phyloP scores from a whole-genome alignment of 2,113 vertebrate genomes.

The Sturnira hondurensis region DNA sequence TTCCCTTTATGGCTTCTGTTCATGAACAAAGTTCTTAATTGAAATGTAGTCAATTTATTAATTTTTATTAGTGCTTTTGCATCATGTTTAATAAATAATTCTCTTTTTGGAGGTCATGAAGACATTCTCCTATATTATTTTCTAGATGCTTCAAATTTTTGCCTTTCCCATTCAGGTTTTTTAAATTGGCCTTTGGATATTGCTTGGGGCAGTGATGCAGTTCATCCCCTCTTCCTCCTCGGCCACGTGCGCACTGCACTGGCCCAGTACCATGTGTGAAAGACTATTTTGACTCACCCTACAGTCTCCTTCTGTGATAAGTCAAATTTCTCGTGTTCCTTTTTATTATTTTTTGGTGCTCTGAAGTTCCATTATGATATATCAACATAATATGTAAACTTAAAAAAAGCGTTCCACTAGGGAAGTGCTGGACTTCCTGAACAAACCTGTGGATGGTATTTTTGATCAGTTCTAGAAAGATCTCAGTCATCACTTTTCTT shows the following conservation, averaged over 20 bases:
- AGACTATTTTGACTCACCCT: background rate
- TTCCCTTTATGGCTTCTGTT: background rate
- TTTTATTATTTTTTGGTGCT: too few relatives aligned
- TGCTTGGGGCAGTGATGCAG: background rate
- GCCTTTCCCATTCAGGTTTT: background rate
- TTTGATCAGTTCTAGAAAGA: background rate
- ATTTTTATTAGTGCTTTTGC: background rate
- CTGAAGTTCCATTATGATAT: too few relatives aligned
- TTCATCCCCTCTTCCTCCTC: background rate
- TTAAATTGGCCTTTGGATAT: background rate
- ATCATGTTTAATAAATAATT: background rate
- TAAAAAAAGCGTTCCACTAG: background rate
- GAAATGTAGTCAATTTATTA: background rate
- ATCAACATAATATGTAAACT: too few relatives aligned
- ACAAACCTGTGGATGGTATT: background rate
- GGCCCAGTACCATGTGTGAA: background rate
- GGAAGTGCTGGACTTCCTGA: background rate
- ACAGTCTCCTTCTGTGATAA: background rate
- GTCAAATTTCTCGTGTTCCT: background rate
- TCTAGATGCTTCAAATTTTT: background rate
- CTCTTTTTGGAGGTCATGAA: background rate
- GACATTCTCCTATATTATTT: background rate
- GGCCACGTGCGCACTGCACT: background rate
- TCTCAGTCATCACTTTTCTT: background rate
- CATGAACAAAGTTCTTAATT: background rate